Percentiles rank a stretch among this genome's conserved stretches.
These are phyloP conservation scores for Phymastichus coffea DNA, from an alignment of 1,140 invertebrate genomes.

Conservation along the genomic window DNA sequence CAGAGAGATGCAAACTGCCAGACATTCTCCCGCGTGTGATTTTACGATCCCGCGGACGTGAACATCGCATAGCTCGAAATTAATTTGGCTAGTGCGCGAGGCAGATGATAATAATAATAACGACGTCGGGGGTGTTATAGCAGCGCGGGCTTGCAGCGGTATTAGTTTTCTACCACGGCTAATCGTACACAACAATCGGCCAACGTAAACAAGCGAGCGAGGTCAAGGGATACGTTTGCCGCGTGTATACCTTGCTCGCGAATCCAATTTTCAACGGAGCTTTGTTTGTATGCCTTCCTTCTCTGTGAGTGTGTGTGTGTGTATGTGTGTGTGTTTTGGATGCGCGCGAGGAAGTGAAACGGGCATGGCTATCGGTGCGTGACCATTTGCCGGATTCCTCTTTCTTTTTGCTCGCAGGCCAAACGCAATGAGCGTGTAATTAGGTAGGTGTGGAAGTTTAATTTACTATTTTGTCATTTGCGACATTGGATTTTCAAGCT, in stretches of 20 bases:
- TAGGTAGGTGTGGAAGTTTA: no score
- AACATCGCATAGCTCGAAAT: constrained; percentile 29
- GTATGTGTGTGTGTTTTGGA: no score
- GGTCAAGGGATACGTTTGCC: neutral
- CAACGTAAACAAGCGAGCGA: constrained; percentile 22
- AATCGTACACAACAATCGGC: constrained; percentile 39
- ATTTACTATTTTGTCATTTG: no score
- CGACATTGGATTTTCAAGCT: no score
- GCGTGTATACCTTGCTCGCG: neutral
- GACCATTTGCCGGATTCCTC: no score
- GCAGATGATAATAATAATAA: neutral
- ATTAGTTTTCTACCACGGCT: constrained; percentile 43
- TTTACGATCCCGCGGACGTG: constrained; percentile 33
- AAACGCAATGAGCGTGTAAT: no score
- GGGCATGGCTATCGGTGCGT: no score
- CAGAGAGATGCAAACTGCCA: neutral
- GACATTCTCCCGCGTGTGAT: constrained; percentile 20
- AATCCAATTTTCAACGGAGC: constrained; percentile 13
- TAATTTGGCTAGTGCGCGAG: constrained; percentile 27
- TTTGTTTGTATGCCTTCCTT: no score
- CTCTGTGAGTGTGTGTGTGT: no score
- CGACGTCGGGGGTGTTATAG: neutral
- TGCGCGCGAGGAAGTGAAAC: no score
- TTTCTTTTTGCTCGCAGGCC: no score
- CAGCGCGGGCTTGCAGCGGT: constrained; percentile 10